Conservation (phyloP, 2,113 vertebrate species). For the Nycticorax nycticorax region DNA sequence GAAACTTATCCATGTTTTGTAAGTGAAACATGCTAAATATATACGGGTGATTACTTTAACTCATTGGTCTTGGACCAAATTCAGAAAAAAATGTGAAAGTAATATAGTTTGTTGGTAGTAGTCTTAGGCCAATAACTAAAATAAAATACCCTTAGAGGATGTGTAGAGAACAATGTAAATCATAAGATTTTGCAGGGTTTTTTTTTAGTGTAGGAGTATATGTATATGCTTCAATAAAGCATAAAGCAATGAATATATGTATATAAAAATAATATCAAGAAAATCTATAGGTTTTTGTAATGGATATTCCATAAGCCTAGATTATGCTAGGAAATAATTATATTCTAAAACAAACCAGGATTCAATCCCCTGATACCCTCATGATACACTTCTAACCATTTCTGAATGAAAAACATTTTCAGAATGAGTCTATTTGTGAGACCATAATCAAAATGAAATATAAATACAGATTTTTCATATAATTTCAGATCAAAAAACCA, state of each 20-base stretch:
- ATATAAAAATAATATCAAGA: not conserved
- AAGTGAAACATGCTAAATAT: not conserved
- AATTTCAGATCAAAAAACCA: not conserved
- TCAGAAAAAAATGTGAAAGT: not conserved
- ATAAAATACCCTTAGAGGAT: not conserved
- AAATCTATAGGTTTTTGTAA: not conserved
- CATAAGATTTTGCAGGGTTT: not conserved
- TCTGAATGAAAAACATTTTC: not conserved
- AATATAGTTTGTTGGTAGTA: not conserved
- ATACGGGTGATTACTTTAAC: not conserved
- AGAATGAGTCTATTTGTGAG: not conserved
- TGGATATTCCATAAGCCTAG: not conserved
- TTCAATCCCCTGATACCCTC: not conserved
- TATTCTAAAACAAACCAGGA: not conserved
- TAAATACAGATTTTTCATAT: not conserved
- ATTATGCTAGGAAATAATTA: not conserved
- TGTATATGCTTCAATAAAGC: not conserved
- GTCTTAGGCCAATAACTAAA: not conserved
- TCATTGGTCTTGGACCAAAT: not conserved
- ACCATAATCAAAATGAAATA: not conserved
- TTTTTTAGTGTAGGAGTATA: not conserved
- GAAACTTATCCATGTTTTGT: not conserved
- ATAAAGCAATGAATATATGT: not conserved
- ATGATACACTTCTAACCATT: not conserved
- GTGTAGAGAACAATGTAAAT: not conserved